Conservation (phyloP, 1,140 invertebrate species). For the Drosophila novamexicana region DNA sequence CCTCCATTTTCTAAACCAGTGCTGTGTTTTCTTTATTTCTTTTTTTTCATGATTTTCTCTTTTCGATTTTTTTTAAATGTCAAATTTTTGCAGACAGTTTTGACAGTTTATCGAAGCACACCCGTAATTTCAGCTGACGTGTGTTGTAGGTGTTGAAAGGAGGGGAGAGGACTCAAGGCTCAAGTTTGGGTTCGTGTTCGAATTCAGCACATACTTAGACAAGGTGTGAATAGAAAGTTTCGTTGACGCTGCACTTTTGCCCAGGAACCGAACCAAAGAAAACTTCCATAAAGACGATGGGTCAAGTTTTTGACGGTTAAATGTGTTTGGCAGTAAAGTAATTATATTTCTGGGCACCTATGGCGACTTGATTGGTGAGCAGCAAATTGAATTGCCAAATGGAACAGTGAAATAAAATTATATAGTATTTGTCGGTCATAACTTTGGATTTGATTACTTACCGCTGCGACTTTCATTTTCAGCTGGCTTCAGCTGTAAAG, state of each 20-base stretch:
- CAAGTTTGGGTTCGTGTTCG: conserved; percentile 23
- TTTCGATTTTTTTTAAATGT: conserved; percentile 68
- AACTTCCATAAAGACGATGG: conserved; percentile 57
- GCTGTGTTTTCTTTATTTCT: conserved; percentile 32
- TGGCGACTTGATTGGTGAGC: conserved; percentile 50
- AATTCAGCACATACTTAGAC: conserved; percentile 32
- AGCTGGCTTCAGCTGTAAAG: conserved; percentile 99
- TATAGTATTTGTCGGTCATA: conserved; percentile 10
- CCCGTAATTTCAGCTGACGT: conserved; percentile 79
- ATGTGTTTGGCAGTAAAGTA: conserved; percentile 49
- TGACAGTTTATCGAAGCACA: conserved; percentile 82
- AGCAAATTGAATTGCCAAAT: conserved; percentile 72
- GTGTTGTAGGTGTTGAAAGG: conserved; percentile 76
- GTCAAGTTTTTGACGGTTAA: conserved; percentile 64
- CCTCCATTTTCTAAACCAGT: conserved; percentile 11
- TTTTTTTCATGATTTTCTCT: not conserved
- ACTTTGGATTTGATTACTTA: conserved; percentile 85
- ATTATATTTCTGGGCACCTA: conserved; percentile 76
- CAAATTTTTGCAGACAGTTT: conserved; percentile 83
- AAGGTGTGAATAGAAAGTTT: conserved; percentile 61
- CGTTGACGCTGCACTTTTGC: conserved; percentile 65
- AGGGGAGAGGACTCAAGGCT: conserved; percentile 7
- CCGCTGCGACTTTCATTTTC: conserved; percentile 99
- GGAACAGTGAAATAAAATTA: conserved; percentile 38
- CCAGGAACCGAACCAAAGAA: conserved; percentile 33